Evolutionary conservation across 2,888 invertebrate species (phyloP).

Genomic region (Cosmopolites sordidus): DNA sequence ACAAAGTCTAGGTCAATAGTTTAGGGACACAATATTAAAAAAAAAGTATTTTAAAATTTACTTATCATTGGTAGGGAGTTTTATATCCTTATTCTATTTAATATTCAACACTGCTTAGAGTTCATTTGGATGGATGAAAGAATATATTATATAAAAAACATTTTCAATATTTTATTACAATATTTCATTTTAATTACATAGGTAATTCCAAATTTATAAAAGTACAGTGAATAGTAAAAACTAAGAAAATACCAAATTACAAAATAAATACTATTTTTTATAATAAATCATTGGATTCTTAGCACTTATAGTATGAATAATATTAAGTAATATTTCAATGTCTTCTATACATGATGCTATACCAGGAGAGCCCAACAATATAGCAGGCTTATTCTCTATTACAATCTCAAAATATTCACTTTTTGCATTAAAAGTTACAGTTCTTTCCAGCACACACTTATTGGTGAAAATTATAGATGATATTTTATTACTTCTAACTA

Average conservation of each 20-base stretch:
- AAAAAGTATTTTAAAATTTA: too few relatives aligned
- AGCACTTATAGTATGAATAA: conserved; percentile 33
- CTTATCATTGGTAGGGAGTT: too few relatives aligned
- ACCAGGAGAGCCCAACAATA: conserved; percentile 34
- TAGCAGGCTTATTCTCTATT: conserved; percentile 33
- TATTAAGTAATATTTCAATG: conserved; percentile 36
- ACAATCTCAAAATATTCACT: conserved; percentile 31
- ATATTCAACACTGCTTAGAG: too few relatives aligned
- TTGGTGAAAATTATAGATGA: conserved; percentile 36
- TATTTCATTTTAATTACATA: too few relatives aligned
- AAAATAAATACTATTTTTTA: conserved; percentile 21
- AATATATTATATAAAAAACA: too few relatives aligned
- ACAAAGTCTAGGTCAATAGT: too few relatives aligned
- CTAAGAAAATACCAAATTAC: background rate
- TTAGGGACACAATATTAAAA: too few relatives aligned
- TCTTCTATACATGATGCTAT: conserved; percentile 31
- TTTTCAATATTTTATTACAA: too few relatives aligned
- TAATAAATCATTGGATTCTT: conserved; percentile 34
- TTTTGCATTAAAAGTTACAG: conserved; percentile 33
- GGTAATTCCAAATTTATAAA: too few relatives aligned
- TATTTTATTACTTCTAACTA: conserved; percentile 35
- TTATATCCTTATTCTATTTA: too few relatives aligned
- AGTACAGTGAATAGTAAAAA: too few relatives aligned
- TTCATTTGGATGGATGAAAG: too few relatives aligned
- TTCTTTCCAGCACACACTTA: conserved; percentile 32